Base-by-base conservation (phyloP, 92 coral and sea anemone genomes). In the Actinostola sp. region DNA sequence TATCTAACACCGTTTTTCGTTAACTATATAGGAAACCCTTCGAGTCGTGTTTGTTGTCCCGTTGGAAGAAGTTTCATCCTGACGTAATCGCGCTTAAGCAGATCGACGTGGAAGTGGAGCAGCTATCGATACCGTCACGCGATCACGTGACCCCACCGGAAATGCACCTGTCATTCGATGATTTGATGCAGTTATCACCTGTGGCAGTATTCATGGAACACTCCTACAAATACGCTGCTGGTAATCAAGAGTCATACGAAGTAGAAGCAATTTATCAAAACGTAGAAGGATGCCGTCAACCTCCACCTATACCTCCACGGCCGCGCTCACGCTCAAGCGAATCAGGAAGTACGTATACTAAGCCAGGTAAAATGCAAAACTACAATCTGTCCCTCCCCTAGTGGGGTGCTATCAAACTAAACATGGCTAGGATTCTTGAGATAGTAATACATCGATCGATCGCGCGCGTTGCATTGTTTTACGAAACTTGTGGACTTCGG, bases 141-240 rank as follows among this genome's bases (percentile, higher is more conserved):
- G 29, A 48, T 33, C 74, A 68, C 61, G 57, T 68, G 56, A 51
- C 51, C 0, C 74, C 50, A 0, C 43, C 23, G 5, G 74, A 52
- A 50, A 2, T 0, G 0, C 74, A 52, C 46, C 28, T 50, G 30
- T 8, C 74, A 38, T 68, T 51, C 23, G 74, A 68, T 8, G 74
- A 30, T n/a, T 48, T 68, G 13, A 8, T 19, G 32, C 29, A 51
- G 61, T 3, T 21, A 52, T 54, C 54, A 0, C 33, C 74, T 0
- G 63, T 68, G 10, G 74, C 57, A 2, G 74, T 68, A 2, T 68
- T 68, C 30, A n/a, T 51, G 74, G 4, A 52, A 19, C 74, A 68
- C 17, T 43, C 74, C 16, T 68, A 68, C 49, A 32, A 23, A 31
- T 68, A 68, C 62, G 34, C 57, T 4, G 61, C 61, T 46, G 62